phyloP scores from a whole-genome alignment of 1,140 invertebrate species.

The Aculops lycopersici region DNA sequence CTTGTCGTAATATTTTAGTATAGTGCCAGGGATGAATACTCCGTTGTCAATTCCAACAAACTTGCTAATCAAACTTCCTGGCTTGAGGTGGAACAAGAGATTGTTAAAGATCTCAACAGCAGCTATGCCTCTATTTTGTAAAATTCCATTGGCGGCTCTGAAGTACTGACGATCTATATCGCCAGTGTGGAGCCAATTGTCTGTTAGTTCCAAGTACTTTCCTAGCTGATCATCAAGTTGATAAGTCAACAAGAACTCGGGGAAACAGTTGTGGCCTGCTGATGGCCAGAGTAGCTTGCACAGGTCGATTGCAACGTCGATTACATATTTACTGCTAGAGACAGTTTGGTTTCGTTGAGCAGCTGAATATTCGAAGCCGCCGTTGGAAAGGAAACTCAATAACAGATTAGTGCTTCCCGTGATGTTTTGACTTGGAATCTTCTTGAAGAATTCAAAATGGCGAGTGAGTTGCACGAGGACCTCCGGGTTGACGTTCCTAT shows the following conservation, averaged over 20 bases:
- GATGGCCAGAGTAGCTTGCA: neutral
- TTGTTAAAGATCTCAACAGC: neutral
- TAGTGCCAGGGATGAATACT: neutral
- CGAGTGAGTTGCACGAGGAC: no score
- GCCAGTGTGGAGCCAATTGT: neutral
- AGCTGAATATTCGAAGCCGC: no score
- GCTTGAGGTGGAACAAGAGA: neutral
- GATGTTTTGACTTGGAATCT: no score
- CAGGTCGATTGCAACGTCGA: no score
- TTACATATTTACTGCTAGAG: no score
- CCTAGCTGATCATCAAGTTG: neutral
- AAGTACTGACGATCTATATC: neutral
- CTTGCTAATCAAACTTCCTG: neutral
- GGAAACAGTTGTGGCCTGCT: neutral
- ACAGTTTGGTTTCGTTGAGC: no score
- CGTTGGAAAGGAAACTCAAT: no score
- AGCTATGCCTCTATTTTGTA: neutral
- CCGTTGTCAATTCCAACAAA: neutral
- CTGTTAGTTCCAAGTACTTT: neutral
- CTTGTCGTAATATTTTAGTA: constrained; percentile 8
- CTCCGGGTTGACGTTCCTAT: no score
- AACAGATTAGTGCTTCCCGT: no score
- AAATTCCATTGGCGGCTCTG: neutral
- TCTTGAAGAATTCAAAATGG: no score
- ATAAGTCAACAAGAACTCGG: neutral